These are phyloP conservation scores for Anthoscopus minutus DNA, from an alignment of 2,113 vertebrate genomes.

Conservation along the genomic window DNA sequence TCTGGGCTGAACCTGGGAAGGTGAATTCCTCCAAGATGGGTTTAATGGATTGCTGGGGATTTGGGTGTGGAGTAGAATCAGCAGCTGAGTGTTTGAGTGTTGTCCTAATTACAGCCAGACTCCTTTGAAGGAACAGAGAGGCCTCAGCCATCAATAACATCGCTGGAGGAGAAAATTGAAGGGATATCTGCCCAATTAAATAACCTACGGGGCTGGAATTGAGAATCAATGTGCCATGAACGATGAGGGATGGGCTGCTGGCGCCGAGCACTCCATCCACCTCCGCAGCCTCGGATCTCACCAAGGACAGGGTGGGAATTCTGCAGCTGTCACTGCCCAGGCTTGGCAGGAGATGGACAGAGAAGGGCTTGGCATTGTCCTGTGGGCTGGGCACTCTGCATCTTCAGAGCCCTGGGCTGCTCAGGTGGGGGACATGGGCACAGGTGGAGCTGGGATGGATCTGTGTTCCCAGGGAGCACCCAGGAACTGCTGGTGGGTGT, in stretches of 20 bases:
- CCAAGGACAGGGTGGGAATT: neutral
- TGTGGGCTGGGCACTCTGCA: fast-evolving
- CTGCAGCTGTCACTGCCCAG: neutral
- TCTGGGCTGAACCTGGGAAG: neutral
- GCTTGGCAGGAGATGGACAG: neutral
- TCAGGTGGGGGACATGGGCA: neutral
- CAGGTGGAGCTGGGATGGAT: neutral
- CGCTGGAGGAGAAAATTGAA: slow-evolving; percentile 60
- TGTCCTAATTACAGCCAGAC: slow-evolving; percentile 22
- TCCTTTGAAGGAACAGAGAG: slow-evolving; percentile 13
- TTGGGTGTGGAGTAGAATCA: neutral
- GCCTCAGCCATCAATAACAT: slow-evolving; percentile 48
- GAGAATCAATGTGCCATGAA: slow-evolving; percentile 51
- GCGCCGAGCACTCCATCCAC: neutral
- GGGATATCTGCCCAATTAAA: slow-evolving; percentile 64
- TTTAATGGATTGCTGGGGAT: neutral
- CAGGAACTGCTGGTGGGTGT: neutral
- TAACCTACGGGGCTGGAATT: slow-evolving; percentile 36
- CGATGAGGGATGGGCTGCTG: neutral
- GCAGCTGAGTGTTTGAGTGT: neutral
- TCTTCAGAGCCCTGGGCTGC: neutral
- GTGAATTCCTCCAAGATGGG: neutral
- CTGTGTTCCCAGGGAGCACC: fast-evolving
- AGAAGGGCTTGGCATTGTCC: fast-evolving
- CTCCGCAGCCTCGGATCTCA: neutral